Evolutionary conservation across 1,140 invertebrate genomes (phyloP).

Genomic region (Conopomorpha cramerella): DNA sequence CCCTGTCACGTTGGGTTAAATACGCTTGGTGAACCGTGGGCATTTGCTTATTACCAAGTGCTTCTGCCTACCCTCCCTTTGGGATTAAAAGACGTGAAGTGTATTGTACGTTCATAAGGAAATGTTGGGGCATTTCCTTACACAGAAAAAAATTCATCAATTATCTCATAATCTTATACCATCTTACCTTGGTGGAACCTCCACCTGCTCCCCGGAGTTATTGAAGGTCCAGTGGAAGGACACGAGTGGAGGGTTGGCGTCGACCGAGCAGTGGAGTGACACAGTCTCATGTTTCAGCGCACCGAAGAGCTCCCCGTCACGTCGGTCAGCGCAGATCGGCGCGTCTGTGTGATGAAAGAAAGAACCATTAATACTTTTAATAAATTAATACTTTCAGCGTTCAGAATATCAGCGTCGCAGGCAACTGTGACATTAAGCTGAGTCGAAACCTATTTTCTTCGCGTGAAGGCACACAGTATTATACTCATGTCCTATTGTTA

Average conservation of each 20-base stretch:
- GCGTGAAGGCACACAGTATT: too few species aligned
- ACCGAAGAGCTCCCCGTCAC: slow-evolving; percentile 75
- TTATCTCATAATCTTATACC: neutral
- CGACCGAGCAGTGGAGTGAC: slow-evolving; percentile 79
- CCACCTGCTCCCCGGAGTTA: slow-evolving; percentile 81
- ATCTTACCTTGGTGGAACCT: slow-evolving; percentile 66
- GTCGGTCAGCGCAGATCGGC: slow-evolving; percentile 77
- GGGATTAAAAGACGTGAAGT: too few species aligned
- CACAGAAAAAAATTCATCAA: neutral
- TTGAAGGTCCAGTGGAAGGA: slow-evolving; percentile 90
- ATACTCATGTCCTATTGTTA: too few species aligned
- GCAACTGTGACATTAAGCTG: neutral
- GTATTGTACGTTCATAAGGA: too few species aligned
- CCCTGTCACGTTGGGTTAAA: too few species aligned
- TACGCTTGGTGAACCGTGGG: neutral
- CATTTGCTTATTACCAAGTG: neutral
- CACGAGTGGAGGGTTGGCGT: slow-evolving; percentile 79
- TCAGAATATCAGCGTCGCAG: neutral
- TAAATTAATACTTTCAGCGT: neutral
- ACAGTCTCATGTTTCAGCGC: slow-evolving; percentile 86
- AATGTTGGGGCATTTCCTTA: neutral
- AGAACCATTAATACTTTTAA: neutral
- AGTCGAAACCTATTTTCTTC: neutral
- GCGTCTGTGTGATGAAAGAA: slow-evolving; percentile 62
- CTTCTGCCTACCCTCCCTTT: too few species aligned